Evolutionary conservation across 2,888 invertebrate genomes (phyloP).

Genomic region (Pollenia amentaria): DNA sequence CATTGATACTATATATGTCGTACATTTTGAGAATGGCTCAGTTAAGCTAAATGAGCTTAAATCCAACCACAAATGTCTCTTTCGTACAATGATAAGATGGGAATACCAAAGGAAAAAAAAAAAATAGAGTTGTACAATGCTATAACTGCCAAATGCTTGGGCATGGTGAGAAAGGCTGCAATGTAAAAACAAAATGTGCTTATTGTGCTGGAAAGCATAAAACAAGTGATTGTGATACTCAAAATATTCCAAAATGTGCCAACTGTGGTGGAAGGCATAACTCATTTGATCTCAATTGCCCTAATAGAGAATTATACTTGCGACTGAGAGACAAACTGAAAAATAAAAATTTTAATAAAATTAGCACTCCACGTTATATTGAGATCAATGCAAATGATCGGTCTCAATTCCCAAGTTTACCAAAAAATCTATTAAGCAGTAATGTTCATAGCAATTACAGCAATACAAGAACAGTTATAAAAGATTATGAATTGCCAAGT

Average conservation of each 20-base stretch:
- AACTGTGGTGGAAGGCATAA: conserved; percentile 67
- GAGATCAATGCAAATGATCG: neutral
- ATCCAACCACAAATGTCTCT: conserved; percentile 56
- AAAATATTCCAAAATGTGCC: conserved; percentile 51
- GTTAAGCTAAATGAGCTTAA: conserved; percentile 40
- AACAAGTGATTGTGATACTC: conserved; percentile 57
- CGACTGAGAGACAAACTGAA: conserved; percentile 31
- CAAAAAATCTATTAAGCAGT: neutral
- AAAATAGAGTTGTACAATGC: conserved; percentile 67
- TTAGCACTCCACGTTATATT: neutral
- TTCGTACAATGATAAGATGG: conserved; percentile 65
- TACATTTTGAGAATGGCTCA: conserved; percentile 52
- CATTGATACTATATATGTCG: conserved; percentile 51
- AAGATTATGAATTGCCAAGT: neutral
- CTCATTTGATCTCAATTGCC: conserved; percentile 59
- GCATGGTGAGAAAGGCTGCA: conserved; percentile 66
- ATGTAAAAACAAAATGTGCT: conserved; percentile 51
- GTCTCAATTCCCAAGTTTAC: neutral
- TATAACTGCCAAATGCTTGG: conserved; percentile 72
- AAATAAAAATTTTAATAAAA: neutral
- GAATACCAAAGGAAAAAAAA: conserved; percentile 61
- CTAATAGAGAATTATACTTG: conserved; percentile 37
- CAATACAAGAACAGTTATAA: neutral
- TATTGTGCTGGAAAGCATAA: conserved; percentile 64
- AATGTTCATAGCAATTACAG: neutral